Base-by-base conservation (phyloP, 2,888 invertebrate species). In the Operophtera brumata region DNA sequence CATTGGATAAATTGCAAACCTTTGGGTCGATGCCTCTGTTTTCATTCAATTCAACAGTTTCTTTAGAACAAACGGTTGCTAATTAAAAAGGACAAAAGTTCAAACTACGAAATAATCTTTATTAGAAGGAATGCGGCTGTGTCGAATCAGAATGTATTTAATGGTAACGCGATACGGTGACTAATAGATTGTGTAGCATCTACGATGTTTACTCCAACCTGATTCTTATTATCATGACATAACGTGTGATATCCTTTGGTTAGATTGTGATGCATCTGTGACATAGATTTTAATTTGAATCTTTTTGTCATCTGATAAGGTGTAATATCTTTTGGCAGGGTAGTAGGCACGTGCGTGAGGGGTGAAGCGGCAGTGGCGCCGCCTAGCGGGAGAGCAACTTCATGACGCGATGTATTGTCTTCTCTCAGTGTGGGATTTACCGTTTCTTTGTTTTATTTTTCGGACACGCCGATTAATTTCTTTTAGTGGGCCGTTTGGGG, bases 321-420 rank as follows among this genome's bases (percentile, higher is more conserved):
- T 73, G 56, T 68, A 64, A 64, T 78, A 75, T 86, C 60, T 73
- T 62, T 67, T 76, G 69, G 64, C 62, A 73, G 74, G 74, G 74
- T 78, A 11, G 2, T 70, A 84, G 86, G 86, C 88, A 90, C 88
- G 86, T 88, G 89, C 87, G 87, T 86, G 62, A 77, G 63, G 67
- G 66, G 69, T 62, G 54, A 69, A 52, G 67, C 66, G 64, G 70
- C 67, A 70, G 69, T 84, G 87, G 87, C 87, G 88, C 86, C 87
- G 83, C 85, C 79, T 80, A 76, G 86, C 82, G 86, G 84, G 86
- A 84, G 86, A 80, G 82, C 82, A 78, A 79, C 82, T 85, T 86
- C 84, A 88, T 86, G 84, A 81, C 75, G 78, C 81, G 73, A 82
- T 84, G 82, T 84, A 86, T 83, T 86, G 84, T 86, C 86, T 86